Evolutionary conservation across 1,140 invertebrate genomes (phyloP).

Genomic region (Nylanderia fulva): DNA sequence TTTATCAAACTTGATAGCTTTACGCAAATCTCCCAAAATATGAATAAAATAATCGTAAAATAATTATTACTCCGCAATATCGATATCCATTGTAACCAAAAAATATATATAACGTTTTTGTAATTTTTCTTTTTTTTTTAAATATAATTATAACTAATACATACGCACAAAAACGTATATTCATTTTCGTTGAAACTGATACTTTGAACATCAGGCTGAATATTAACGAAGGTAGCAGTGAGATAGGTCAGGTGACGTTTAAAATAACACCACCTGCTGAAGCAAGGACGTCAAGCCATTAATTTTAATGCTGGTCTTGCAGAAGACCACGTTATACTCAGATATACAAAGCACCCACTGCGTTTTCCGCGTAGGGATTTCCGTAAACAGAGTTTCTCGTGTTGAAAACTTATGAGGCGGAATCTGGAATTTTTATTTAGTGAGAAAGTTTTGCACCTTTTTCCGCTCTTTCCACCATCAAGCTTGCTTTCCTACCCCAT

Average conservation of each 20-base stretch:
- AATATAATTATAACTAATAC: not conserved
- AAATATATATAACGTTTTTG: not conserved
- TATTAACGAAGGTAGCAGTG: slow-evolving; percentile 35
- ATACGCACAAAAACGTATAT: not conserved
- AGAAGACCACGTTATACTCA: slow-evolving; percentile 65
- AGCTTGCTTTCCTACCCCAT: slow-evolving; percentile 63
- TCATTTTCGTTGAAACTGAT: slow-evolving; percentile 26
- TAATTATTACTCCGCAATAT: slow-evolving; percentile 12
- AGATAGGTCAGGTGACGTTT: slow-evolving; percentile 56
- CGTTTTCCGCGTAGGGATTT: slow-evolving; percentile 69
- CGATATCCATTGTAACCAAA: not conserved
- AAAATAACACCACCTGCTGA: slow-evolving; percentile 67
- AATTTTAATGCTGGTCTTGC: slow-evolving; percentile 73
- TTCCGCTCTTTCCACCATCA: slow-evolving; percentile 30
- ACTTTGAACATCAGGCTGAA: slow-evolving; percentile 17
- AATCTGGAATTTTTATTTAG: slow-evolving; percentile 79
- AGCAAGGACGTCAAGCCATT: slow-evolving; percentile 60
- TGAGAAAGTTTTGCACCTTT: slow-evolving; percentile 71
- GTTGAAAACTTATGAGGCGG: slow-evolving; percentile 68
- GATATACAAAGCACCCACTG: slow-evolving; percentile 65
- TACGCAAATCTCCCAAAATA: not conserved
- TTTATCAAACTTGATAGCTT: slow-evolving; percentile 30
- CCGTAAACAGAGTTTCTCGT: slow-evolving; percentile 71
- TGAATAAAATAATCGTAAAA: not conserved
- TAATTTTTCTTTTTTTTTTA: slow-evolving; percentile 24